phyloP scores from a whole-genome alignment of 2,113 vertebrate genomes.

The Lagenorhynchus albirostris region DNA sequence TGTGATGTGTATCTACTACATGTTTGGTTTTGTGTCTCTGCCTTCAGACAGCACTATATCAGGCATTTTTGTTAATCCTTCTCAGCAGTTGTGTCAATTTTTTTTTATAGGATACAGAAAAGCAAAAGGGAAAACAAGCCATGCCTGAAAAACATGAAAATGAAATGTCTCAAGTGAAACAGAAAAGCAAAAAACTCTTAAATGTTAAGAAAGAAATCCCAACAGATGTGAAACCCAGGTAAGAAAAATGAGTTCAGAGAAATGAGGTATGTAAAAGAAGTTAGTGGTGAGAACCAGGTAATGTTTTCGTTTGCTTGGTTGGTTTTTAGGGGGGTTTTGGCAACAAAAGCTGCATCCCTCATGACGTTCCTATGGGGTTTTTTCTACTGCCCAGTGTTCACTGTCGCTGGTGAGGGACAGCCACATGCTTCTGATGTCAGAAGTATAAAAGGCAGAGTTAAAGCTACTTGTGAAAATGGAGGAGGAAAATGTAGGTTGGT shows the following conservation, averaged over 20 bases:
- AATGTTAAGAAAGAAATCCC: constrained; percentile 90
- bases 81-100: not conserved
- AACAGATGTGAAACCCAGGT: constrained; percentile 91
- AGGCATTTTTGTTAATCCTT: not conserved
- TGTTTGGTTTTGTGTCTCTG: not conserved
- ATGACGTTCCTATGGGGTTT: not conserved
- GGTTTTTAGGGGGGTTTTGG: not conserved
- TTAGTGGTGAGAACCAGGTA: not conserved
- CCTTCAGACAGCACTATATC: not conserved
- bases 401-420: not conserved
- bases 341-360: not conserved
- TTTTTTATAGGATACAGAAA: constrained; percentile 89
- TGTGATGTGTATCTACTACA: not conserved
- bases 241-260: constrained; percentile 28
- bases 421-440: not conserved
- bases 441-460: not conserved
- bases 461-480: not conserved
- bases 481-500: not conserved
- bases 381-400: not conserved
- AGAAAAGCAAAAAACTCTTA: constrained; percentile 90
- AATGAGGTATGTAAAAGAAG: not conserved
- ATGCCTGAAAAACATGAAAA: constrained; percentile 86
- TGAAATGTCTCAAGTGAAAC: constrained; percentile 87
- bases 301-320: not conserved
- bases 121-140: constrained; percentile 91